Base-by-base conservation (phyloP, 2,113 vertebrate genomes). In the human region DNA sequence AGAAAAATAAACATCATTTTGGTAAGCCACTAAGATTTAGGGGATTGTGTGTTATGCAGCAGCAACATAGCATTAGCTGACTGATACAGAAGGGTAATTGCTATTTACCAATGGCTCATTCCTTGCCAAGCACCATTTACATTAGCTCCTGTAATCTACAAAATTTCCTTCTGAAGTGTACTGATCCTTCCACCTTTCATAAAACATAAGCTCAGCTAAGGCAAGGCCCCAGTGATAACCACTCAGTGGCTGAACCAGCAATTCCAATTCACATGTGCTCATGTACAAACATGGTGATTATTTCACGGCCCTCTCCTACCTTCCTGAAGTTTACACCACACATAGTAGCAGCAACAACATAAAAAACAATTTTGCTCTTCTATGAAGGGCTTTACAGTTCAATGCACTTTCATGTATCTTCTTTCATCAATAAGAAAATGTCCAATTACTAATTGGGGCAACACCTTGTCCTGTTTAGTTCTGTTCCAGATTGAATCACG, bases 391-490 rank as follows among this genome's bases (percentile, higher is more conserved):
- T 89, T 92, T 92, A 79, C 5, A 89, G 32, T 76, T 78, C 82
- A 81, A 50, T 43, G 72, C 18, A 78, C 48, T 88, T 93, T 93
- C 45, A 80, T 61, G 10, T 48, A 73, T 45, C 48, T 83, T 95
- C 79, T 81, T 90, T 78, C 35, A 85, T 92, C 48, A 80, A 76
- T 84, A 95, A 93, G 72, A 96, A 92, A 92, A 96, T 48, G 25
- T 88, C 17, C 73, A 45, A 40, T 83, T 96, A 76, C 68, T 95
- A 94, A 95, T 40, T 87, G 18, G n/a, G 10, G 6, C 87, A 64
- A 30, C 27, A 93, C 25, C 88, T 94, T 68, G 35, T 79, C 57
- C 70, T 94, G 50, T 84, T 97, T 84, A 76, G 81, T 57, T 94
- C 35, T 79, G 66, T 38, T 91, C 13, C 90, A 68, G 50, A 93